phyloP scores from a whole-genome alignment of 1,140 invertebrate genomes.

The Platyura marginata region DNA sequence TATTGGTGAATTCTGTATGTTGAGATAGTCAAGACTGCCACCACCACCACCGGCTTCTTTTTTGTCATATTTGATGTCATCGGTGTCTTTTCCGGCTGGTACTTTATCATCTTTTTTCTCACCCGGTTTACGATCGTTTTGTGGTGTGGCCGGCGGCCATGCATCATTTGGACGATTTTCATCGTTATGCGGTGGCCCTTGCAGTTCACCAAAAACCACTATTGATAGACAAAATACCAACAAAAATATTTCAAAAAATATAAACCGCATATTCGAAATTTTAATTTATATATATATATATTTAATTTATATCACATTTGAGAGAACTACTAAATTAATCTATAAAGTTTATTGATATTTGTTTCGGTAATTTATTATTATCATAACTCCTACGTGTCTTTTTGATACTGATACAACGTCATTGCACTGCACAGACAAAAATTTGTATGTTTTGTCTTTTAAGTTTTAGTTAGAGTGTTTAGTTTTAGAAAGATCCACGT shows the following conservation, averaged over 20 bases:
- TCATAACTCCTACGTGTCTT: too few relatives aligned
- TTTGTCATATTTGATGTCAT: background rate
- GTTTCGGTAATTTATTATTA: too few relatives aligned
- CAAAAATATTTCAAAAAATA: background rate
- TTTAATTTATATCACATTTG: too few relatives aligned
- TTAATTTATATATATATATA: too few relatives aligned
- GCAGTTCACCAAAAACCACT: background rate
- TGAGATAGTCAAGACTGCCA: background rate
- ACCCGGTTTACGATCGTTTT: background rate
- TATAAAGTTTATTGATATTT: too few relatives aligned
- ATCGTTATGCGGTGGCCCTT: background rate
- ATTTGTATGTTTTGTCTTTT: too few relatives aligned
- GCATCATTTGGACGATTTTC: background rate
- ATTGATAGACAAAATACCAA: background rate
- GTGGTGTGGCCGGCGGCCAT: background rate
- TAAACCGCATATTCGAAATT: background rate
- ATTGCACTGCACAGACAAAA: too few relatives aligned
- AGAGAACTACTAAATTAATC: too few relatives aligned
- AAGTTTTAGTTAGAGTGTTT: too few relatives aligned
- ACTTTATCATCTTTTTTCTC: background rate
- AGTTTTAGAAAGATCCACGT: too few relatives aligned
- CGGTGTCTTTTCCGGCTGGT: background rate
- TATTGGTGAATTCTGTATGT: slow-evolving; percentile 11
- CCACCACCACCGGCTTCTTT: background rate
- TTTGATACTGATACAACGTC: too few relatives aligned